Base-by-base conservation (phyloP, 2,888 invertebrate genomes). In the Morinoia aosen region DNA sequence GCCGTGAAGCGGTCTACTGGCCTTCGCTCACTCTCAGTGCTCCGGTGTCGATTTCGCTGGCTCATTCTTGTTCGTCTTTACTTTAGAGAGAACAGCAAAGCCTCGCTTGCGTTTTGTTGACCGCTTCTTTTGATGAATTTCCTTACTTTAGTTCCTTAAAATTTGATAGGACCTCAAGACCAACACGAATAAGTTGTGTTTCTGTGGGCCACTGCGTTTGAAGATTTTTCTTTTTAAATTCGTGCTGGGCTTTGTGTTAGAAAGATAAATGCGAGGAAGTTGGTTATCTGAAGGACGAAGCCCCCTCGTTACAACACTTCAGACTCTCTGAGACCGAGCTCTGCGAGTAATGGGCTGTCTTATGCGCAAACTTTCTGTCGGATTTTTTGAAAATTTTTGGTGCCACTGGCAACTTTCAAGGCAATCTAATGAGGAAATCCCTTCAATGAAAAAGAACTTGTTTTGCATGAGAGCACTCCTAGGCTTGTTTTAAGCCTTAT, bases 281-380 rank as follows among this genome's bases (percentile, higher is more conserved):
- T 76, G 76, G 61, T 76, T 76, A 76, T 76, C 76, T 76, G 76
- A 76, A 76, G 33, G 19, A 76, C 25, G 76, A 76, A 33, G 25
- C 61, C 61, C 19, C 61, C 61, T 61, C 61, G 19, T 61, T 61
- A 33, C 76, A 76, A 33, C 76, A 25, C 76, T 76, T 76, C 76
- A 76, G 76, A 33, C 76, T 12, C 61, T 76, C 76, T 33, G 19
- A 19, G 76, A 76, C 76, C 76, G 10, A 76, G 33, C 90, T 39
- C 90, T 39, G 39, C 10, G 90, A 90, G 90, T 90, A 90, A 90
- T 90, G 40, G 90, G 39, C 90, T 48, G 90, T 90, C 90, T 90
- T 90, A 40, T 90, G 90, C 90, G 39, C 39, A 33, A 90, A 90
- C 40, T 90, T 90, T 90, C 90, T 40, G 90, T 48, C 10, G 14